Evolutionary conservation across 2,113 vertebrate genomes (phyloP), one percentile per base, ranked within the genome.

Genomic region (Ptyas mucosa): DNA sequence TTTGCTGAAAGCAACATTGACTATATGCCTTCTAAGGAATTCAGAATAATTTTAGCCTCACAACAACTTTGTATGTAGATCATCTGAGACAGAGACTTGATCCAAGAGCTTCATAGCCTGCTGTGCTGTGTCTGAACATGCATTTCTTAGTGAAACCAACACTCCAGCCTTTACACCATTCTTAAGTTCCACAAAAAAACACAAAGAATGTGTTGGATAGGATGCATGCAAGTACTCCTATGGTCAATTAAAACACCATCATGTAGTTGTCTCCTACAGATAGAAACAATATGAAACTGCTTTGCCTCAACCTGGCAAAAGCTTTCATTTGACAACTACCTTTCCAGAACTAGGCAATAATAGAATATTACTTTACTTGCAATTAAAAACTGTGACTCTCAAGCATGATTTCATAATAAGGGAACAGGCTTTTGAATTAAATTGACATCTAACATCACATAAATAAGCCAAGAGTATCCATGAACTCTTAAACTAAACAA

Each of bases 371-470:
- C 5, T 55, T 0, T 2, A 0, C 0, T 24, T 43, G 52, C 2
- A 91, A 89, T 55, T 1, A 43, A 69, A 69, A 64, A 8, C 49
- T 49, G 10, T 0, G 1, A 46, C 43, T 94, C 81, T 4, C 46
- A 7, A 18, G 0, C 1, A 2, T 49, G 1, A 0, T 43, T 87
- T 95, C 4, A 5, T 26, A 43, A 81, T 43, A 0, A 57, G 5
- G 8, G 86, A 26, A 52, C 8, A 23, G 9, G 5, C 1, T 1
- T 7, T 0, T 21, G 39, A 29, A 39, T 1, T 43, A 24, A 86
- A 12, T 0, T 88, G 26, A 20, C 3, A 34, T 24, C 8, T 0
- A 1, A 0, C 49, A n/a, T 3, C 0, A 34, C 0, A 0, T 2
- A 53, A 58, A 52, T 23, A 0, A 2, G 89, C 55, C 53, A 11